Evolutionary conservation across 2,888 invertebrate species (phyloP).

Genomic region (Scaeva pyrastri): DNA sequence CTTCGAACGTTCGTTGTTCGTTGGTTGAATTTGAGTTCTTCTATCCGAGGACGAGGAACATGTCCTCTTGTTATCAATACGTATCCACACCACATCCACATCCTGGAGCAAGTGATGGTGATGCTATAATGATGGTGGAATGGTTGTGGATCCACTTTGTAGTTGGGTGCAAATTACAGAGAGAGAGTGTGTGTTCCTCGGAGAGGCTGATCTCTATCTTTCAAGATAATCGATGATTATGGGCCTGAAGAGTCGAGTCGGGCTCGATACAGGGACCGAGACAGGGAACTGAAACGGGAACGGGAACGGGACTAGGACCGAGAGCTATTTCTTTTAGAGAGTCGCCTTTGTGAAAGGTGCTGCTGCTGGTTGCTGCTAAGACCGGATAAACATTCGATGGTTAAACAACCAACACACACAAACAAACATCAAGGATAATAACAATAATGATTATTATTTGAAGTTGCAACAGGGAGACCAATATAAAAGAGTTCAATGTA

Average conservation of each 20-base stretch:
- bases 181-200: conserved; percentile 6
- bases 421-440: conserved; percentile 57
- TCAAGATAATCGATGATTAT: conserved; percentile 74
- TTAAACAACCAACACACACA: conserved; percentile 42
- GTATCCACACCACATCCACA: conserved; percentile 61
- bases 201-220: conserved; percentile 68
- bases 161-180: conserved; percentile 73
- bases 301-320: background rate
- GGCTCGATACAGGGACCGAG: no score
- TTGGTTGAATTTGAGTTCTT: conserved; percentile 47
- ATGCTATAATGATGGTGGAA: background rate
- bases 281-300: no score
- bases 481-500: conserved; percentile 76
- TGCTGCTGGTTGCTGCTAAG: conserved; percentile 4
- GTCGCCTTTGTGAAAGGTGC: conserved; percentile 52
- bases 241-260: conserved; percentile 35
- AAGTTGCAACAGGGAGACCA: conserved; percentile 58
- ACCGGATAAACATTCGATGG: conserved; percentile 66
- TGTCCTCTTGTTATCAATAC: conserved; percentile 71
- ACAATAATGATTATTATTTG: conserved; percentile 75
- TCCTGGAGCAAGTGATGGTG: conserved; percentile 48
- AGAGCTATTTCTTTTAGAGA: conserved; percentile 40
- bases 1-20: background rate
- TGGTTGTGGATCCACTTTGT: conserved; percentile 58
- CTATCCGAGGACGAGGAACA: conserved; percentile 34